These are phyloP conservation scores for Conus ventricosus DNA, from an alignment of 1,140 invertebrate species.

Conservation along the genomic window DNA sequence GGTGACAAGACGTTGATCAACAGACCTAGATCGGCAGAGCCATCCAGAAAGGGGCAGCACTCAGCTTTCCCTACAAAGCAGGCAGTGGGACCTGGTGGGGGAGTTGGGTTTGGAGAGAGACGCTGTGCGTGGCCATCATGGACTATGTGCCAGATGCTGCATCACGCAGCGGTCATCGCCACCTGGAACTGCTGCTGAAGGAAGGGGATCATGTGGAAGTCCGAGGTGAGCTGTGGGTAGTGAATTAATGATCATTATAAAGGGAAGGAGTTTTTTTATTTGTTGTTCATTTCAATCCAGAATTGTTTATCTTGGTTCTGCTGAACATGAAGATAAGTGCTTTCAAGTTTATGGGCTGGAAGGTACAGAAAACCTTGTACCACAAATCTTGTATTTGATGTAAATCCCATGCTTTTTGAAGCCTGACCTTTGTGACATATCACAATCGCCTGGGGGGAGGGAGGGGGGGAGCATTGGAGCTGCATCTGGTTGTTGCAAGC, in stretches of 20 bases:
- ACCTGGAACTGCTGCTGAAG: constrained; percentile 58
- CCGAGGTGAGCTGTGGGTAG: constrained; percentile 51
- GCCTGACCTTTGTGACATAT: too few relatives aligned
- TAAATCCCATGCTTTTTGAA: too few relatives aligned
- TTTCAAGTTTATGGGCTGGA: too few relatives aligned
- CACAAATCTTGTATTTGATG: too few relatives aligned
- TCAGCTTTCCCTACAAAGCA: background rate
- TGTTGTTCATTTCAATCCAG: too few relatives aligned
- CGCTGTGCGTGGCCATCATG: constrained; percentile 54
- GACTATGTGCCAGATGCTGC: constrained; percentile 64
- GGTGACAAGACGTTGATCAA: constrained; percentile 20
- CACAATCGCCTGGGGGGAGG: too few relatives aligned
- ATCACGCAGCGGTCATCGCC: constrained; percentile 58
- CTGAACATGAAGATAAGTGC: too few relatives aligned
- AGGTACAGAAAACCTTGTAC: too few relatives aligned
- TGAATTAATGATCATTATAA: background rate
- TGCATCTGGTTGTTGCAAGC: too few relatives aligned
- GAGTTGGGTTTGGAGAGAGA: constrained; percentile 18
- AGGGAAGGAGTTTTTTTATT: too few relatives aligned
- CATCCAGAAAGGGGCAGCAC: constrained; percentile 20
- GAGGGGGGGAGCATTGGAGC: too few relatives aligned
- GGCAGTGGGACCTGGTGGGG: constrained; percentile 7
- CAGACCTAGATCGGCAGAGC: constrained; percentile 34
- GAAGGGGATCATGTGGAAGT: constrained; percentile 64
- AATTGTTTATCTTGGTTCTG: too few relatives aligned